Conservation (phyloP, 2,113 vertebrate genomes). For the Cynoglossus semilaevis region DNA sequence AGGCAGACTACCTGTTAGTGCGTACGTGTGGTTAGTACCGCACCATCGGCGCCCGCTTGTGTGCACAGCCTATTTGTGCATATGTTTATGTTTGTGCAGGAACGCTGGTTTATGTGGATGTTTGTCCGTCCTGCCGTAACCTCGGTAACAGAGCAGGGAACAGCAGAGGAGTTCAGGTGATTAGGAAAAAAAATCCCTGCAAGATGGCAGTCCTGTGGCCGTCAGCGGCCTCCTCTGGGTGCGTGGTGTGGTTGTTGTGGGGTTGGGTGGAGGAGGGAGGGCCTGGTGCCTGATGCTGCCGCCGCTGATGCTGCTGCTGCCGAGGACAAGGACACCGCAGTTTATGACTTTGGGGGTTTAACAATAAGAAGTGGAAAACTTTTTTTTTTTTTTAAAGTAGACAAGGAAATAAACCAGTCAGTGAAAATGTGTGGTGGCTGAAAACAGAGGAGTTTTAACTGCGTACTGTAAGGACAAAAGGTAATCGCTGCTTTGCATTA, state of each 20-base stretch:
- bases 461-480: constrained; percentile 1
- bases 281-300: constrained; percentile 37
- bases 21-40: constrained; percentile 6
- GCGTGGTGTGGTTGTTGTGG: no score
- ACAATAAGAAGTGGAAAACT: constrained; percentile 63
- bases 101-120: constrained; percentile 12
- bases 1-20: constrained; percentile 44
- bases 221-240: constrained; percentile 80
- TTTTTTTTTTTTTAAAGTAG: constrained; percentile 49
- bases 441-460: constrained; percentile 26
- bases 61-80: constrained; percentile 5
- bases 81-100: constrained; percentile 18
- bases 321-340: constrained; percentile 65
- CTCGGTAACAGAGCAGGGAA: constrained; percentile 62
- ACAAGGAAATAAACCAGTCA: constrained; percentile 58
- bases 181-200: constrained; percentile 68
- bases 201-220: constrained; percentile 77
- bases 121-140: constrained; percentile 57
- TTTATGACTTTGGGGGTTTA: constrained; percentile 70
- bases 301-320: constrained; percentile 37
- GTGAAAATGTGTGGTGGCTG: constrained; percentile 23
- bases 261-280: constrained; percentile 49
- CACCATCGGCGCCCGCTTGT: no score
- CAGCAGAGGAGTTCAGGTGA: constrained; percentile 62
- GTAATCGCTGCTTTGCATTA: constrained; percentile 22